These are phyloP conservation scores for Spermophilus dauricus DNA, from an alignment of 2,113 vertebrate genomes.

Conservation along the genomic window DNA sequence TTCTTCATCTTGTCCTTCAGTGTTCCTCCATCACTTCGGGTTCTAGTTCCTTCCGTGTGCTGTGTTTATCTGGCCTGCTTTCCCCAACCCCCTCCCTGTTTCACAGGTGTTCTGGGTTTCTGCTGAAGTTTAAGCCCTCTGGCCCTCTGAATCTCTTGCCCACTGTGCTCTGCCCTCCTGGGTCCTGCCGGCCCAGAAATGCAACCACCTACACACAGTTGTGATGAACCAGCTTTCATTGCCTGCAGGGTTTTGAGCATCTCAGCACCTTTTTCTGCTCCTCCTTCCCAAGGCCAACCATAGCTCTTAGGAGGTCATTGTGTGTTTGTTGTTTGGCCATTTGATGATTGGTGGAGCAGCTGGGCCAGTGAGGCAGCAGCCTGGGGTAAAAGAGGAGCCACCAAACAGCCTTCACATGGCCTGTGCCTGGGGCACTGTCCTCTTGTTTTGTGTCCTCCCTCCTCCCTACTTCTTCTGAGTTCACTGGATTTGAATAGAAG, in stretches of 20 bases:
- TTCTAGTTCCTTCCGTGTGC: background rate
- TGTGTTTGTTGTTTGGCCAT: slow-evolving; percentile 2
- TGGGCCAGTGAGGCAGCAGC: background rate
- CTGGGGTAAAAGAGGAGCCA: background rate
- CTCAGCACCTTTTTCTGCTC: background rate
- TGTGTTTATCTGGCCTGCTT: background rate
- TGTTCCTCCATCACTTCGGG: background rate
- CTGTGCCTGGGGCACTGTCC: background rate
- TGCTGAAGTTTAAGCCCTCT: background rate
- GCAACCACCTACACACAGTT: background rate
- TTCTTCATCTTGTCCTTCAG: background rate
- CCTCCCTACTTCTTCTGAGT: background rate
- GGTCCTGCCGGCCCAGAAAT: background rate
- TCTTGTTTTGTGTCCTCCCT: background rate
- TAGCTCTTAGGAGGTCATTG: background rate
- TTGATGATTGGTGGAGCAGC: background rate
- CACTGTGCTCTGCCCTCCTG: background rate
- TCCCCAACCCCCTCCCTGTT: background rate
- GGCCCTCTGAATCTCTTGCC: background rate
- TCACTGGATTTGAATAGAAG: slow-evolving; percentile 37
- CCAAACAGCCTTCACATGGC: background rate
- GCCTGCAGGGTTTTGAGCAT: background rate
- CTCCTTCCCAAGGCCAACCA: background rate
- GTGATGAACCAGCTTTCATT: background rate
- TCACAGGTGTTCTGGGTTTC: background rate